Conservation (phyloP, 2,888 invertebrate genomes). For the Acanthacorydalis orientalis region DNA sequence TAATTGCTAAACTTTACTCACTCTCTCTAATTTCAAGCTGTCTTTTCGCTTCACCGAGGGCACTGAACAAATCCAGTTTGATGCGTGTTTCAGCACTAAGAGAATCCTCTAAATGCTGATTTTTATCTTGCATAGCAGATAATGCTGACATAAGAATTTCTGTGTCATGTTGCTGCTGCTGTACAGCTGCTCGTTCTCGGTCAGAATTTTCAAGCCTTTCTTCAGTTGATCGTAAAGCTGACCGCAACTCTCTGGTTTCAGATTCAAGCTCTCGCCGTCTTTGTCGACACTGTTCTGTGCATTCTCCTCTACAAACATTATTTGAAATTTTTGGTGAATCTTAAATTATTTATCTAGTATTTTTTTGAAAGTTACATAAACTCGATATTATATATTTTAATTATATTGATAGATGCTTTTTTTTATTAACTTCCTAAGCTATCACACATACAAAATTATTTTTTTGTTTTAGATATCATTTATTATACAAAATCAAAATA, state of each 20-base stretch:
- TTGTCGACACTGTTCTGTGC: constrained; percentile 25
- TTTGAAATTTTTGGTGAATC: background rate
- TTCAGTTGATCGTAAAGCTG: constrained; percentile 39
- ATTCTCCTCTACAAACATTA: constrained; percentile 18
- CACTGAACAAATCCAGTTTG: constrained; percentile 94
- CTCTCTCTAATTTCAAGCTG: constrained; percentile 76
- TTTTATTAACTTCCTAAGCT: no score
- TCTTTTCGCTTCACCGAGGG: constrained; percentile 87
- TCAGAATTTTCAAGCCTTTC: constrained; percentile 38
- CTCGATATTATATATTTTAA: no score
- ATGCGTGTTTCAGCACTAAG: constrained; percentile 93
- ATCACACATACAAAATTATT: no score
- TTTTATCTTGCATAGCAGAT: constrained; percentile 76
- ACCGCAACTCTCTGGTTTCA: constrained; percentile 38
- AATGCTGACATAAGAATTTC: constrained; percentile 68
- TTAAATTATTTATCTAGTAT: no score
- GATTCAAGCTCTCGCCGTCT: constrained; percentile 41
- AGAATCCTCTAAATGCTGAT: constrained; percentile 79
- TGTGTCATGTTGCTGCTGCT: constrained; percentile 37
- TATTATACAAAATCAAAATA: no score
- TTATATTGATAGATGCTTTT: no score
- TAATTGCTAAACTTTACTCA: constrained; percentile 28
- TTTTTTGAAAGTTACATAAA: no score
- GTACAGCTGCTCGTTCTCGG: constrained; percentile 28
- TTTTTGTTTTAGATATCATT: no score